Base-by-base conservation (phyloP, 2,888 invertebrate genomes). In the Globia sparganii region DNA sequence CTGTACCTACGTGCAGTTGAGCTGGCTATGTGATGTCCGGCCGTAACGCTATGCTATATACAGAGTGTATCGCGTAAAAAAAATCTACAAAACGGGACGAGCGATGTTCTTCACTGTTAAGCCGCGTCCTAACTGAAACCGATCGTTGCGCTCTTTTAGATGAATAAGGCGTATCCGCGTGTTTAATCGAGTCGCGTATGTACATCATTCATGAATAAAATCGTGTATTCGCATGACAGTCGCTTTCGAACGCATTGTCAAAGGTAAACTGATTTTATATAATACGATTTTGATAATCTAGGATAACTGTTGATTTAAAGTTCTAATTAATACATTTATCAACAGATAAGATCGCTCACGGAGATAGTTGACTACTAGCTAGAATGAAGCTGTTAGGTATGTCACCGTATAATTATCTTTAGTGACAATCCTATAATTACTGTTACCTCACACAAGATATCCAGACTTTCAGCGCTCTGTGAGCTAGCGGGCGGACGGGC, bases 11-110 rank as follows among this genome's bases (percentile, higher is more conserved):
- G 66, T 37, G 40, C 61, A 80, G 65, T 59, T 61, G 59, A 69
- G 72, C 68, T 75, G 69, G 75, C 46, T 67, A 73, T 77, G 67
- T 68, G 59, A 80, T 67, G 72, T 77, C 77, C 83, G 69, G 62
- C 37, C 25, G 21, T 40, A 75, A 69, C n/a, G 61, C 25, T 28
- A n/a, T 21, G 6, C 0, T 1, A 46, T 25, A 68, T 73, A 86
- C 66, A 83, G 87, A 43, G 0, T 53, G 11, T 53, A 11, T 53
- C 43, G 43, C 43, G 43, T 8, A 11, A 53, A 53, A 53, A 25
- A 53, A 53, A 0, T 9, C 9, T 25, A 8, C 2, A 58, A 58
- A 58, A 28, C 2, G 13, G n/a, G 4, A 13, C n/a, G n/a, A 5
- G 3, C 0, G 11, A 2, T 9, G 25, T 58, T 58, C 1, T 28